These are phyloP conservation scores for Emydura subglobosa DNA, from an alignment of 2,113 vertebrate species.

Conservation along the genomic window DNA sequence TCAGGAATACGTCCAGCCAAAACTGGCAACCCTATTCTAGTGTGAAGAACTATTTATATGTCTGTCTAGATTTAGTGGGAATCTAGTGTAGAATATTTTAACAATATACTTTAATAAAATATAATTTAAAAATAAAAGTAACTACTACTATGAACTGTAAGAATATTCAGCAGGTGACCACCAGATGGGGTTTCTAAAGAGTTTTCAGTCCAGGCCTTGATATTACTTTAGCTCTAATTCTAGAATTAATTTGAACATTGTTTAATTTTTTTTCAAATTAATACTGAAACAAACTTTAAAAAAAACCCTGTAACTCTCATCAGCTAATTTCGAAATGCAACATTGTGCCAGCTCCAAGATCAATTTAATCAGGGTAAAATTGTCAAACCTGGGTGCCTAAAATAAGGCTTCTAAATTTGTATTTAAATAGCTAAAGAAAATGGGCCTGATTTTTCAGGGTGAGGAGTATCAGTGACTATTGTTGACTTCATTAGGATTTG, in stretches of 20 bases:
- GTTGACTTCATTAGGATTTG: fast-evolving
- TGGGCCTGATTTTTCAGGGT: neutral
- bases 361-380: neutral
- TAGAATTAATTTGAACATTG: neutral
- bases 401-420: neutral
- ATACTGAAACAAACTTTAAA: neutral
- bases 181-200: constrained; percentile 64
- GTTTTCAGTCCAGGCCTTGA: neutral
- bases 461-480: neutral
- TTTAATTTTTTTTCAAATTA: neutral
- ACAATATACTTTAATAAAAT: neutral
- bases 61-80: neutral
- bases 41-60: neutral
- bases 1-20: neutral
- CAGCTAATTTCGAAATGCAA: neutral
- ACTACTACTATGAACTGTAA: neutral
- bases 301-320: neutral
- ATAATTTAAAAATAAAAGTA: neutral
- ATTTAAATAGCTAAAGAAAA: neutral
- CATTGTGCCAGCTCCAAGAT: neutral
- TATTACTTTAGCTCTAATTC: neutral
- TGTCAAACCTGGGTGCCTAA: neutral
- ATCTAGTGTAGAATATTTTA: neutral
- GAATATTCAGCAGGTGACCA: constrained; percentile 42
- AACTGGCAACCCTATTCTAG: neutral